phyloP scores from a whole-genome alignment of 2,888 invertebrate genomes.

The Xanthostigma xanthostigma region DNA sequence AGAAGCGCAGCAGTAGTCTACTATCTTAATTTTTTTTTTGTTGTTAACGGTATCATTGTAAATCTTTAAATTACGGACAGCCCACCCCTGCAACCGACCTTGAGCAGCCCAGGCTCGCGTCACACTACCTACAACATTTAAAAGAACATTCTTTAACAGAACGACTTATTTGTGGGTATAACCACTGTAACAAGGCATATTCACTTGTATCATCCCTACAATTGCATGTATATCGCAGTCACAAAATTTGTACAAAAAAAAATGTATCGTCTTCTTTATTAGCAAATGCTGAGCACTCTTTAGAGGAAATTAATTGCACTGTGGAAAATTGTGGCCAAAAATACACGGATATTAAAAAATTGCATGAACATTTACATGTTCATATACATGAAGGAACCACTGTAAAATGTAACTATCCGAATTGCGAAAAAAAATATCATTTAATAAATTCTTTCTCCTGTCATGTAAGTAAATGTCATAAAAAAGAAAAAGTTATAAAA shows the following conservation, averaged over 20 bases:
- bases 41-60: too few relatives aligned
- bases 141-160: background rate
- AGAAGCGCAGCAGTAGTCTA: too few relatives aligned
- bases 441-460: slow-evolving; percentile 10
- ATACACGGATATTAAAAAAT: background rate
- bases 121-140: background rate
- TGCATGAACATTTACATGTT: slow-evolving; percentile 10
- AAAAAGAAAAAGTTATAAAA: slow-evolving; percentile 1
- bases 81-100: too few relatives aligned
- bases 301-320: slow-evolving; percentile 1
- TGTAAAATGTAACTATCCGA: slow-evolving; percentile 6
- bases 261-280: background rate
- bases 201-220: background rate
- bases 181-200: slow-evolving; percentile 6
- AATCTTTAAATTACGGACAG: too few relatives aligned
- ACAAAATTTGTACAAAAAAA: background rate
- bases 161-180: slow-evolving; percentile 5
- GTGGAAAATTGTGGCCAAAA: slow-evolving; percentile 4
- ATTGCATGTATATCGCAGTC: slow-evolving; percentile 5
- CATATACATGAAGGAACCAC: slow-evolving; percentile 7
- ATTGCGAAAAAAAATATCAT: slow-evolving; percentile 6
- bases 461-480: slow-evolving; percentile 10
- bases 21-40: too few relatives aligned
- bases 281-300: background rate
- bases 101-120: too few relatives aligned